Conservation (phyloP, 2,797 vertebrate genomes). For the Coregonus suidteri region DNA sequence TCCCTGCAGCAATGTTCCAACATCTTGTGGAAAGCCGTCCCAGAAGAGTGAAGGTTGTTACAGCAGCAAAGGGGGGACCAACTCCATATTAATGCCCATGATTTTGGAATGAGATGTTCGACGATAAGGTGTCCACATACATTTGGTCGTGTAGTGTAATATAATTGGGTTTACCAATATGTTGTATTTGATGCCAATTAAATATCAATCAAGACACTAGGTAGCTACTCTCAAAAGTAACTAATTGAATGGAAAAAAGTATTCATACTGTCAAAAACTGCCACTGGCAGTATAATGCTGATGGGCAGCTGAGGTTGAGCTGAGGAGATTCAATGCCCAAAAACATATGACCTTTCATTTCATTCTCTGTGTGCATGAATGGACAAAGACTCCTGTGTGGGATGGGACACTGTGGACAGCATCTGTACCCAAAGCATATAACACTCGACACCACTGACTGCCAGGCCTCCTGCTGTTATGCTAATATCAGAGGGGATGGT, state of each 20-base stretch:
- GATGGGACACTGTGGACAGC: neutral
- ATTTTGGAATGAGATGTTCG: too few relatives aligned
- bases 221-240: neutral
- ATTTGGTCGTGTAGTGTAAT: neutral
- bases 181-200: too few relatives aligned
- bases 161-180: neutral
- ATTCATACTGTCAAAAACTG: neutral
- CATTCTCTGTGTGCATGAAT: neutral
- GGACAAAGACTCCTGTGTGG: constrained; percentile 4
- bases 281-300: neutral
- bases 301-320: neutral
- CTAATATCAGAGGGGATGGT: constrained; percentile 43
- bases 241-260: neutral
- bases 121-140: too few relatives aligned
- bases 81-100: too few relatives aligned
- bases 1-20: too few relatives aligned
- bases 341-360: neutral
- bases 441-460: constrained; percentile 12
- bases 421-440: constrained; percentile 24
- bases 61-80: too few relatives aligned
- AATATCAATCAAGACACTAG: too few relatives aligned
- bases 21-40: too few relatives aligned
- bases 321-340: too few relatives aligned
- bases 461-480: constrained; percentile 25
- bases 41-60: too few relatives aligned